Conservation (phyloP, 2,797 vertebrate genomes). For the Gymnocypris eckloni region DNA sequence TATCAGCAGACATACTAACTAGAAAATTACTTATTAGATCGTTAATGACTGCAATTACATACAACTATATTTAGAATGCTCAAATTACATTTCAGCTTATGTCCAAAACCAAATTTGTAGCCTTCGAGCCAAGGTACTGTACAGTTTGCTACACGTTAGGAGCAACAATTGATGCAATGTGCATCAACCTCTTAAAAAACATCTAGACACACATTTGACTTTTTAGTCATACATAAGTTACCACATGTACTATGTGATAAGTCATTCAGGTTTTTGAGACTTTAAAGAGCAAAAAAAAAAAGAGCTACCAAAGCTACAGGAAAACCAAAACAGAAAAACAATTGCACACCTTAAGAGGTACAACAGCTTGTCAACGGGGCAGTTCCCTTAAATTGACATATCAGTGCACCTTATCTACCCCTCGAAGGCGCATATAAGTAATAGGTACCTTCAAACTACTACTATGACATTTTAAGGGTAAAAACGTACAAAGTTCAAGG, state of each 20-base stretch:
- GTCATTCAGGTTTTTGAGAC: constrained; percentile 24
- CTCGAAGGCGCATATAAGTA: background rate
- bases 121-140: constrained; percentile 4
- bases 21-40: background rate
- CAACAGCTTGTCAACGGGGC: background rate
- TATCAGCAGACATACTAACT: background rate
- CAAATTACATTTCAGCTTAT: background rate
- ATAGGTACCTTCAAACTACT: background rate
- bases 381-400: background rate
- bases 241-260: constrained; percentile 63
- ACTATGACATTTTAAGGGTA: background rate
- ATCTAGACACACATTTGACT: constrained; percentile 57
- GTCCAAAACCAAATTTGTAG: constrained; percentile 12
- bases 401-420: background rate
- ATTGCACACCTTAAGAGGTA: background rate
- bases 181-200: constrained; percentile 83
- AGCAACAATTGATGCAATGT: constrained; percentile 89
- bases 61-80: background rate
- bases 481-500: background rate
- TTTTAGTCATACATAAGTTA: constrained; percentile 68
- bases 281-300: constrained; percentile 4
- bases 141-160: constrained; percentile 10
- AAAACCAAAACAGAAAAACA: background rate
- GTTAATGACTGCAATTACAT: background rate
- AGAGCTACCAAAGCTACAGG: background rate